These are phyloP conservation scores for Hyaena hyaena DNA, from an alignment of 2,113 vertebrate species.

Conservation along the genomic window DNA sequence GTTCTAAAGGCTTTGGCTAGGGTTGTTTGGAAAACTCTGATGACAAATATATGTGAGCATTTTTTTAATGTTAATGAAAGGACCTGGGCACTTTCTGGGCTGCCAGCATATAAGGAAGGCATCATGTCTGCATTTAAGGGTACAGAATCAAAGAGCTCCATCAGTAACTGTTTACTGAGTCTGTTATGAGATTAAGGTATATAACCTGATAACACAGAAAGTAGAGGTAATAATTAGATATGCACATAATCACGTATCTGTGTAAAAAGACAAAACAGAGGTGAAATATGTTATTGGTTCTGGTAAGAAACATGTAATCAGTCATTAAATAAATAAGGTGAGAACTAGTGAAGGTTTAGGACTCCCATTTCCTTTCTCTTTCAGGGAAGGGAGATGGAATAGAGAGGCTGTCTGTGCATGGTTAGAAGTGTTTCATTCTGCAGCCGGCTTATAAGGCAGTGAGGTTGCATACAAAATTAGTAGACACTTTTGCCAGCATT, in stretches of 20 bases:
- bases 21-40: neutral
- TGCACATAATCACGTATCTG: neutral
- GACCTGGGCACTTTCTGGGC: neutral
- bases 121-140: neutral
- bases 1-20: neutral
- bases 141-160: neutral
- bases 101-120: accelerated
- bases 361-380: neutral
- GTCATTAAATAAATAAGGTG: neutral
- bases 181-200: neutral
- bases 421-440: neutral
- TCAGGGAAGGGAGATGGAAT: neutral
- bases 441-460: neutral
- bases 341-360: neutral
- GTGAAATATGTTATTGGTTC: neutral
- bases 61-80: neutral
- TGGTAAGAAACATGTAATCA: neutral
- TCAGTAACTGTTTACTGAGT: neutral
- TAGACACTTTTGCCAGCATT: neutral
- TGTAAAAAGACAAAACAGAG: neutral
- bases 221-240: neutral
- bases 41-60: neutral
- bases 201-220: neutral
- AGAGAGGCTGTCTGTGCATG: neutral
- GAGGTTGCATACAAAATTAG: neutral